Evolutionary conservation across 1,140 invertebrate species (phyloP).

Genomic region (Hestina assimilis): DNA sequence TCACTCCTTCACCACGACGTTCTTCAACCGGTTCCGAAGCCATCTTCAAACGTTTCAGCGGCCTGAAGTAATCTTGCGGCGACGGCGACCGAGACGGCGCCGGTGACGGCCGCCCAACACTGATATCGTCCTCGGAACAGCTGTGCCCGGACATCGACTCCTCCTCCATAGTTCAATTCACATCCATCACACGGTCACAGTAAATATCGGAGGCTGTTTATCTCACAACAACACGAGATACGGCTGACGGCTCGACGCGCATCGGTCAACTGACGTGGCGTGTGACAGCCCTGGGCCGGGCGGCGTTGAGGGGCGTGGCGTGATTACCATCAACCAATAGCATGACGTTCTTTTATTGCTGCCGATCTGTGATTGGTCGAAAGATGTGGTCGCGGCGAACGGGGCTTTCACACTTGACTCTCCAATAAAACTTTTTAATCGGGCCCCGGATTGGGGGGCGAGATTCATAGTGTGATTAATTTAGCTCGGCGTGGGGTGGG

Average conservation of each 20-base stretch:
- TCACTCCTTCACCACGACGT: slow-evolving; percentile 80
- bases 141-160: slow-evolving; percentile 75
- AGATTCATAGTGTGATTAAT: slow-evolving; percentile 77
- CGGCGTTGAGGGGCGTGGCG: slow-evolving; percentile 45
- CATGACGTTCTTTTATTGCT: slow-evolving; percentile 24
- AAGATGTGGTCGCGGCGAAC: slow-evolving; percentile 28
- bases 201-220: slow-evolving; percentile 49
- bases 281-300: slow-evolving; percentile 62
- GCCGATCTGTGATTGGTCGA: slow-evolving; percentile 43
- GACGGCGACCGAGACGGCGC: slow-evolving; percentile 71
- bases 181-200: slow-evolving; percentile 73
- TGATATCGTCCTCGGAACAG: slow-evolving; percentile 78
- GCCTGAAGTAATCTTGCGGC: slow-evolving; percentile 91
- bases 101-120: slow-evolving; percentile 71
- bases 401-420: slow-evolving; percentile 56
- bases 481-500: slow-evolving; percentile 49
- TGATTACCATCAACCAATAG: slow-evolving; percentile 42
- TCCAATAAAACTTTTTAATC: slow-evolving; percentile 78
- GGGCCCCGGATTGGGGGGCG: slow-evolving; percentile 67
- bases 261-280: slow-evolving; percentile 73
- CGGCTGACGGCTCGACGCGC: slow-evolving; percentile 71
- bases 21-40: slow-evolving; percentile 76
- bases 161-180: slow-evolving; percentile 72
- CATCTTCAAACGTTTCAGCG: slow-evolving; percentile 92
- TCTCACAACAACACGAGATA: slow-evolving; percentile 50